Evolutionary conservation across 1,140 invertebrate species (phyloP).

Genomic region (Eubasilissa regina): DNA sequence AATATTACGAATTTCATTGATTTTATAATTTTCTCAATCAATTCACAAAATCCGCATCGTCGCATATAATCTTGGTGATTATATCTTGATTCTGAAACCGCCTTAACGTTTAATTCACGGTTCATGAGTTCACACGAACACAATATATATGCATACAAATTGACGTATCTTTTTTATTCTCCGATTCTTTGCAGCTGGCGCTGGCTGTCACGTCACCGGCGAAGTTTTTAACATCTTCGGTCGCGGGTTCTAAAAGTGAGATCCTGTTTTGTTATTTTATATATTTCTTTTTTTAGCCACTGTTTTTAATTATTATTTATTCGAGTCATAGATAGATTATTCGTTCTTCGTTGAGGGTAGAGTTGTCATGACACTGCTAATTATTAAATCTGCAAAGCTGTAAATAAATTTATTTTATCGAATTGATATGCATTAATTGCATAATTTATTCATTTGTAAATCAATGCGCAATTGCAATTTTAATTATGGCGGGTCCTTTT

Average conservation of each 20-base stretch:
- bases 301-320: background rate
- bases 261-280: constrained; percentile 25
- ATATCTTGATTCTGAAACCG: too few species aligned
- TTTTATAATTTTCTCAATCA: too few species aligned
- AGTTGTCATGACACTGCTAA: too few species aligned
- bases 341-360: too few species aligned
- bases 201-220: constrained; percentile 37
- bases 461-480: constrained; percentile 17
- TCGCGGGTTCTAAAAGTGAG: constrained; percentile 22
- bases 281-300: background rate
- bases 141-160: background rate
- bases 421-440: constrained; percentile 15
- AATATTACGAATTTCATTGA: too few species aligned
- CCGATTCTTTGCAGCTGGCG: constrained; percentile 5
- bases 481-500: constrained; percentile 19
- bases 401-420: constrained; percentile 2
- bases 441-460: constrained; percentile 5
- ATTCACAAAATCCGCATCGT: too few species aligned
- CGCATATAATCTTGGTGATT: too few species aligned
- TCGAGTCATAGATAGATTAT: too few species aligned
- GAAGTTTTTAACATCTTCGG: constrained; percentile 16
- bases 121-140: background rate
- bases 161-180: constrained; percentile 19
- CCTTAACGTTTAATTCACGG: background rate
- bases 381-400: background rate